Base-by-base conservation (phyloP, 2,888 invertebrate species). In the Bibio marci region DNA sequence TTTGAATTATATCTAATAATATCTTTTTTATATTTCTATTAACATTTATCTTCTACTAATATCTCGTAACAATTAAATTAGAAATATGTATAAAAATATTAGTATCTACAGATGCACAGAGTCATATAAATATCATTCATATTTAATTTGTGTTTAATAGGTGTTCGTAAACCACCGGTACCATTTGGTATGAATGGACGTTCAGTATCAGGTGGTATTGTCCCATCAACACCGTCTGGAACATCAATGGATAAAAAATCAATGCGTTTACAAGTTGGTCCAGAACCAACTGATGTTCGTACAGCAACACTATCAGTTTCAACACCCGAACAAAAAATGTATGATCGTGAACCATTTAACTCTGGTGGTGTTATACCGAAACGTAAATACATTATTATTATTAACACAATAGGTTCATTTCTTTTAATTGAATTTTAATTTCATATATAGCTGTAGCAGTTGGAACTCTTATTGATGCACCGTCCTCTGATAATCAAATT, bases 81-180 rank as follows among this genome's bases (percentile, higher is more conserved):
- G n/a, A n/a, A n/a, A n/a, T n/a, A n/a, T n/a, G n/a, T n/a, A n/a
- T n/a, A n/a, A n/a, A n/a, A n/a, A n/a, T n/a, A n/a, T n/a, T n/a
- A n/a, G n/a, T n/a, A n/a, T n/a, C n/a, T n/a, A n/a, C n/a, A n/a
- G n/a, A n/a, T n/a, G n/a, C n/a, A n/a, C n/a, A n/a, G n/a, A n/a
- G n/a, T n/a, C n/a, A n/a, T n/a, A n/a, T n/a, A n/a, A n/a, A n/a
- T n/a, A n/a, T n/a, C n/a, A n/a, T n/a, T n/a, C n/a, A n/a, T n/a
- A n/a, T n/a, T n/a, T n/a, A n/a, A n/a, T n/a, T n/a, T n/a, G 11
- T 28, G 28, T 36, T 27, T 36, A 18, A 44, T 45, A 61, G 62
- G 58, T 55, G 57, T 60, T 54, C 58, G 61, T 52, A 78, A 78
- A 63, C 79, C 79, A 38, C 74, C 75, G 2, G 67, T 75, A 49